These are phyloP conservation scores for Pelosia muscerda DNA, from an alignment of 2,888 invertebrate species.

Conservation along the genomic window DNA sequence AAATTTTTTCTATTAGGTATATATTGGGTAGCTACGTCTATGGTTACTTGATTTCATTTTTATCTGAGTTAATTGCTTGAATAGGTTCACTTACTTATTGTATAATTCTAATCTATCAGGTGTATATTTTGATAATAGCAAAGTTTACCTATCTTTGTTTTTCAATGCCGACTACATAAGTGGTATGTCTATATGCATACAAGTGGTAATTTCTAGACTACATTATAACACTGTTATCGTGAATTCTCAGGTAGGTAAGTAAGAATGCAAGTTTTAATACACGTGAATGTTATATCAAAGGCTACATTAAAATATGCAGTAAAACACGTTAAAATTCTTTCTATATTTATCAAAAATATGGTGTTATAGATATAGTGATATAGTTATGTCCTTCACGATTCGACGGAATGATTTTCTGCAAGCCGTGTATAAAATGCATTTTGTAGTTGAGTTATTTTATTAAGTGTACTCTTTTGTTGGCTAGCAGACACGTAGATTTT, in stretches of 20 bases:
- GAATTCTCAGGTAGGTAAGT: background rate
- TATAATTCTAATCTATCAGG: too few relatives aligned
- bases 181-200: slow-evolving; percentile 2
- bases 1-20: background rate
- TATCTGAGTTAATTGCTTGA: too few relatives aligned
- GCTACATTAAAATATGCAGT: slow-evolving; percentile 1
- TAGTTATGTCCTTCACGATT: background rate
- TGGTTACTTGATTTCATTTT: background rate
- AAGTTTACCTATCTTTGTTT: background rate
- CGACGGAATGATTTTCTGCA: background rate
- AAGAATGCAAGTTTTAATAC: slow-evolving; percentile 9
- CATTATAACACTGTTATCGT: background rate
- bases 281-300: background rate
- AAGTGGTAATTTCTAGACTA: background rate
- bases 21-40: background rate
- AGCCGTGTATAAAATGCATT: slow-evolving; percentile 12
- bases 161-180: background rate
- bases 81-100: too few relatives aligned
- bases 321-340: slow-evolving; percentile 13
- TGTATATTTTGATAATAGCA: background rate
- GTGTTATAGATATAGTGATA: slow-evolving; percentile 11
- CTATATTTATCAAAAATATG: slow-evolving; percentile 35
- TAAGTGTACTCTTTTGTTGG: background rate
- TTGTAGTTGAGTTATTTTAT: background rate
- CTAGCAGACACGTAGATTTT: slow-evolving; percentile 35